phyloP scores from a whole-genome alignment of 2,888 invertebrate genomes.

The Nymphalis urticae region DNA sequence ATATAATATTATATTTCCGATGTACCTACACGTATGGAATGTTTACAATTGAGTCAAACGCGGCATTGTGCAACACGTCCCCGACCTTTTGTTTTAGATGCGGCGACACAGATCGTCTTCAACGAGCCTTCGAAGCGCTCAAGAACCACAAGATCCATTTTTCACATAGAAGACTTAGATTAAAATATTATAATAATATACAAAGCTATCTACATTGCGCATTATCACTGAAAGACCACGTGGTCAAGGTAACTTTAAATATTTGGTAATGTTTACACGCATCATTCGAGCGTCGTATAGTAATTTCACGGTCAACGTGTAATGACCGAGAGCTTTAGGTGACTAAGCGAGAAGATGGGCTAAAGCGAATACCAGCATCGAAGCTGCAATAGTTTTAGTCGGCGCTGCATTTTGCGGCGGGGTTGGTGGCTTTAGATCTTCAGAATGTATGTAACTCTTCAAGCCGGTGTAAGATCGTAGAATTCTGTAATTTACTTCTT shows the following conservation, averaged over 20 bases:
- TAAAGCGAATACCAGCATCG: constrained; percentile 58
- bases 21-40: constrained; percentile 59
- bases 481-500: constrained; percentile 85
- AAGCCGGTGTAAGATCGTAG: constrained; percentile 82
- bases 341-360: constrained; percentile 71
- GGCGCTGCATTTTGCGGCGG: constrained; percentile 51
- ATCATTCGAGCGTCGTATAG: constrained; percentile 60
- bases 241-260: constrained; percentile 78
- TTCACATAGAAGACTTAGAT: constrained; percentile 38
- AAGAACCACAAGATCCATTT: constrained; percentile 52
- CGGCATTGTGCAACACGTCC: constrained; percentile 68
- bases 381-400: constrained; percentile 54
- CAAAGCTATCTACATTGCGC: constrained; percentile 71
- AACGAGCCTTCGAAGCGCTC: constrained; percentile 51
- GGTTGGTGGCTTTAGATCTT: constrained; percentile 52
- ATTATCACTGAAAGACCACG: constrained; percentile 72
- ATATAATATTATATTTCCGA: constrained; percentile 17
- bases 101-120: constrained; percentile 63
- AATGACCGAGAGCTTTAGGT: constrained; percentile 40
- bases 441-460: constrained; percentile 84
- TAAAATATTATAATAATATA: constrained; percentile 53
- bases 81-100: constrained; percentile 65
- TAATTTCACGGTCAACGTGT: constrained; percentile 49
- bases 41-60: constrained; percentile 60
- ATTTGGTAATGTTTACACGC: constrained; percentile 75